phyloP scores from a whole-genome alignment of 2,113 vertebrate genomes.

The Loxodonta africana region DNA sequence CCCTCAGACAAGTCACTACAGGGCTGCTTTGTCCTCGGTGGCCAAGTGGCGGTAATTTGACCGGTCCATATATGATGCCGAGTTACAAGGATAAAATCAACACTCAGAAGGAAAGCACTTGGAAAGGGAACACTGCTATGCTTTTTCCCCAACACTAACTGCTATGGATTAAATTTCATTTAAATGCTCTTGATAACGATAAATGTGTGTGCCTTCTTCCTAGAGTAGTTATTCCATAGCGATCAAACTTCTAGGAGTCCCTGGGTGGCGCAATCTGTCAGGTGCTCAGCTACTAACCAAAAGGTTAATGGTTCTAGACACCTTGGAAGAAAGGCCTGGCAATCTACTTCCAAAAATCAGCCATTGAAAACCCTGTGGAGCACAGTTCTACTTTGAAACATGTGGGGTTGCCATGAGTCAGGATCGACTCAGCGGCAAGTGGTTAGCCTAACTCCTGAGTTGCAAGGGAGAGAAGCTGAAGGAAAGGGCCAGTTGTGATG shows the following conservation, averaged over 20 bases:
- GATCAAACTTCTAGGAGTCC: slow-evolving; percentile 13
- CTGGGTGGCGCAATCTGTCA: not conserved
- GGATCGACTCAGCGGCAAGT: not conserved
- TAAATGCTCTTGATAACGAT: not conserved
- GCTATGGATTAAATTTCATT: not conserved
- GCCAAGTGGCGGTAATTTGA: not conserved
- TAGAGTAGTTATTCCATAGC: not conserved
- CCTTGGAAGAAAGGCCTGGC: not conserved
- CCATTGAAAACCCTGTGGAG: not conserved
- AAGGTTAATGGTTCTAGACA: not conserved
- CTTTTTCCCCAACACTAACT: not conserved
- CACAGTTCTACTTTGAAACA: not conserved
- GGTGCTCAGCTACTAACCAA: not conserved
- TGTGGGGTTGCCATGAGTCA: not conserved
- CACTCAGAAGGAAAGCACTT: not conserved
- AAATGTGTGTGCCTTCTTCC: not conserved
- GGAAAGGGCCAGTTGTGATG: not conserved
- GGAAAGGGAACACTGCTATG: not conserved
- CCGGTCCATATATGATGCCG: not conserved
- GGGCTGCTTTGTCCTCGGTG: not conserved
- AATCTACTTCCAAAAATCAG: not conserved
- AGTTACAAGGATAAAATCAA: slow-evolving; percentile 38
- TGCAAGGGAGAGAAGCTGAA: not conserved
- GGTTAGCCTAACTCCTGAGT: slow-evolving; percentile 9
- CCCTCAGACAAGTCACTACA: not conserved